Evolutionary conservation across 64 coral and sea anemone species (phyloP).

Genomic region (Actinia equina): DNA sequence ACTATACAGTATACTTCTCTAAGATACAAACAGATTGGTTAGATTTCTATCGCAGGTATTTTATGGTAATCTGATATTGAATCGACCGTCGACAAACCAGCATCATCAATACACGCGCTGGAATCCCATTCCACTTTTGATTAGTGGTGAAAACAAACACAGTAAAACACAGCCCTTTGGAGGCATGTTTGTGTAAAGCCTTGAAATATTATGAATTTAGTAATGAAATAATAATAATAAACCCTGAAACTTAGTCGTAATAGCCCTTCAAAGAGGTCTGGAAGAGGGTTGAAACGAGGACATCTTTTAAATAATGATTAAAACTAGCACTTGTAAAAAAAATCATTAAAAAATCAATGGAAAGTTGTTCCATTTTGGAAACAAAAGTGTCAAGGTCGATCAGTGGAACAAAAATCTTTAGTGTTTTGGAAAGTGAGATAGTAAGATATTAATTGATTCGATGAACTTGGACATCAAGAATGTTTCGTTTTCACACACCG

Average conservation of each 20-base stretch:
- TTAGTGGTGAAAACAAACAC: background rate
- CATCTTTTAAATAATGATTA: background rate
- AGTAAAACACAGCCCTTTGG: background rate
- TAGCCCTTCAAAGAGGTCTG: background rate
- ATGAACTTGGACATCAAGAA: background rate
- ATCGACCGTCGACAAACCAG: background rate
- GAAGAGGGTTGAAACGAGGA: background rate
- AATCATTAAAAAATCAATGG: background rate
- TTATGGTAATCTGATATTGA: background rate
- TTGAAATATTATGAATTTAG: no score
- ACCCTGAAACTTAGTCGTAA: background rate
- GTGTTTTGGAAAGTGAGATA: background rate
- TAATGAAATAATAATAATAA: no score
- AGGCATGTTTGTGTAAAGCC: background rate
- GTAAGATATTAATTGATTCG: background rate
- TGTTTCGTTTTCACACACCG: background rate
- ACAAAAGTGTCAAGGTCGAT: background rate
- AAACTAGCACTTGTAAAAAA: background rate
- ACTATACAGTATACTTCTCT: background rate
- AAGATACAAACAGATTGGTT: no score
- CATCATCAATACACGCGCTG: background rate
- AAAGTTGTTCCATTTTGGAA: background rate
- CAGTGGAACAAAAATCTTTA: background rate
- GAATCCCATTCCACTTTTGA: background rate
- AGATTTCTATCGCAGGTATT: background rate